Conservation (phyloP, 2,888 invertebrate species). For the Steinernema hermaphroditum region DNA sequence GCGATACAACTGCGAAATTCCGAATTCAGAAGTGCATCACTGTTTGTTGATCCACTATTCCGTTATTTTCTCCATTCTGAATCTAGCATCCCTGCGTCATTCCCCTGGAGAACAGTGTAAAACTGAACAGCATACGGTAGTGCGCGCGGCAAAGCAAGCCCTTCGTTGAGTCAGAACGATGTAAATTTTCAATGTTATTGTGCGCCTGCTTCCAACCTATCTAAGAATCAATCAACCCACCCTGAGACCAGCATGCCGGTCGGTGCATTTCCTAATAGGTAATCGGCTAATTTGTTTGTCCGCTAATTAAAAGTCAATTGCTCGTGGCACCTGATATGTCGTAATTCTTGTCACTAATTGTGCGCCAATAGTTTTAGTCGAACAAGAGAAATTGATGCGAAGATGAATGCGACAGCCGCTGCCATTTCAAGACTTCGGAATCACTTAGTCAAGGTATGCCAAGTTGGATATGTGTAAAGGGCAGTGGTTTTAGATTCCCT, state of each 20-base stretch:
- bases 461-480: neutral
- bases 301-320: neutral
- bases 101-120: too few relatives aligned
- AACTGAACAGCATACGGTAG: too few relatives aligned
- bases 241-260: too few relatives aligned
- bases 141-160: too few relatives aligned
- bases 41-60: neutral
- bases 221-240: too few relatives aligned
- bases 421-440: neutral
- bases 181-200: too few relatives aligned
- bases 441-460: neutral
- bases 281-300: neutral
- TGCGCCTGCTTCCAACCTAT: too few relatives aligned
- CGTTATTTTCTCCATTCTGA: neutral
- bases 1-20: slow-evolving; percentile 15
- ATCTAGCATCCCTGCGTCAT: neutral
- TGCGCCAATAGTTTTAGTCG: too few relatives aligned
- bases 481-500: neutral
- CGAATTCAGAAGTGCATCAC: neutral
- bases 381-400: too few relatives aligned
- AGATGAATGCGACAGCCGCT: slow-evolving; percentile 1
- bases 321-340: neutral
- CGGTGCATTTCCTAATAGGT: too few relatives aligned
- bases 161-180: too few relatives aligned
- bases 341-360: neutral